Conservation (phyloP, 2,888 invertebrate species). For the Theretra japonica region DNA sequence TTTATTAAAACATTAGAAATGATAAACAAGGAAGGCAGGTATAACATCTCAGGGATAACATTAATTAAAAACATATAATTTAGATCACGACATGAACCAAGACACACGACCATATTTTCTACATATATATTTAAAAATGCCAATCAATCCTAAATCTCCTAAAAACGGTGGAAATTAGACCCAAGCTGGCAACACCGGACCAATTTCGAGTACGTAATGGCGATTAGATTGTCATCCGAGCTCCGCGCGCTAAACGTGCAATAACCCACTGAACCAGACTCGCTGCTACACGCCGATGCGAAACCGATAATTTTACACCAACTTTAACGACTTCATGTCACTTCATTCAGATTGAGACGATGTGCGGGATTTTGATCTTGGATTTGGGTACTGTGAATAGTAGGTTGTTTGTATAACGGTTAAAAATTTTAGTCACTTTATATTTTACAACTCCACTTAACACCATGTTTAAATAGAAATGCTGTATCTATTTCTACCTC, state of each 20-base stretch:
- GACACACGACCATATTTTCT: too few relatives aligned
- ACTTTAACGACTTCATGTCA: constrained; percentile 3
- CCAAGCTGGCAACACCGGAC: constrained; percentile 17
- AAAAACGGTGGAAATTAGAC: background rate
- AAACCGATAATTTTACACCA: constrained; percentile 43
- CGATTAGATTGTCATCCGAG: constrained; percentile 67
- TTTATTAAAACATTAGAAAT: too few relatives aligned
- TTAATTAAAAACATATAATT: too few relatives aligned
- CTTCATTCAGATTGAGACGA: constrained; percentile 5
- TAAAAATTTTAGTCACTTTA: background rate
- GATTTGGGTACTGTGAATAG: background rate
- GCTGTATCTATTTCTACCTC: too few relatives aligned
- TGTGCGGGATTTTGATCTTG: background rate
- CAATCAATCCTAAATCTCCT: background rate
- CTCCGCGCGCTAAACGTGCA: constrained; percentile 58
- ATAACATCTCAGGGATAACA: too few relatives aligned
- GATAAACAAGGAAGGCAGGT: too few relatives aligned
- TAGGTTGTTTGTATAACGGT: background rate
- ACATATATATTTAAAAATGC: too few relatives aligned
- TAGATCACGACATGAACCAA: too few relatives aligned
- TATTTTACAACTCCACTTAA: too few relatives aligned
- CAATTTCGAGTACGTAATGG: constrained; percentile 50
- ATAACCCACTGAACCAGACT: constrained; percentile 51
- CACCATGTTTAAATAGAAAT: too few relatives aligned
- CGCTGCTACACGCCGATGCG: constrained; percentile 15